phyloP scores from a whole-genome alignment of 2,113 vertebrate species.

The Tachysurus vachellii region DNA sequence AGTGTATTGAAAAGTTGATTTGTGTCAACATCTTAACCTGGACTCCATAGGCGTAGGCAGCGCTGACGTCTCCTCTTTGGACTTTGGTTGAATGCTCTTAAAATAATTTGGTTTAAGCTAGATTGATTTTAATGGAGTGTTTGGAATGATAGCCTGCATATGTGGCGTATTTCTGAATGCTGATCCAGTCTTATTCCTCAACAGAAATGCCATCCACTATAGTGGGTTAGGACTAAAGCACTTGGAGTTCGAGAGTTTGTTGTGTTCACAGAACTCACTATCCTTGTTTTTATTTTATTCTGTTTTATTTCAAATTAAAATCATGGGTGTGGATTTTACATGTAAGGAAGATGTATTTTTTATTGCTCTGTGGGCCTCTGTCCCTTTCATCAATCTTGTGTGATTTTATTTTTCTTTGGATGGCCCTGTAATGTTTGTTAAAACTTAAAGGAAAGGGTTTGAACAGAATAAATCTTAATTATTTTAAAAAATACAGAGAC shows the following conservation, averaged over 20 bases:
- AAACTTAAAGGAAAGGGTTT: conserved; percentile 68
- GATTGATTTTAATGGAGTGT: conserved; percentile 41
- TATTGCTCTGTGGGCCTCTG: conserved; percentile 41
- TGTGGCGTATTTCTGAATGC: conserved; percentile 31
- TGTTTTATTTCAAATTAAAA: conserved; percentile 48
- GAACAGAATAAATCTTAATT: conserved; percentile 82
- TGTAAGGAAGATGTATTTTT: conserved; percentile 48
- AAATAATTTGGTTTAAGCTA: conserved; percentile 25
- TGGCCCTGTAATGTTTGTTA: conserved; percentile 69
- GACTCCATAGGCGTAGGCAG: conserved; percentile 12
- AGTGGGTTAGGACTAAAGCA: conserved; percentile 48
- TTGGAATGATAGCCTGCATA: conserved; percentile 39
- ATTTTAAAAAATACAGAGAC: conserved; percentile 83
- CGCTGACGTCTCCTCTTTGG: conserved; percentile 19
- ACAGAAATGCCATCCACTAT: conserved; percentile 39
- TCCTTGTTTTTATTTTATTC: conserved; percentile 23
- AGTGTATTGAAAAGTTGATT: conserved; percentile 37
- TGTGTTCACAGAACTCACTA: conserved; percentile 41
- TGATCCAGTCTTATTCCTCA: conserved; percentile 36
- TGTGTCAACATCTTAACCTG: conserved; percentile 34
- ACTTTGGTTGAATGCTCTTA: conserved; percentile 30
- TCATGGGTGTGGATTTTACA: conserved; percentile 57
- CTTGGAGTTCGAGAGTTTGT: conserved; percentile 44
- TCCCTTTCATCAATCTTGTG: conserved; percentile 59
- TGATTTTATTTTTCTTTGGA: conserved; percentile 64